Evolutionary conservation across 1,140 invertebrate genomes (phyloP).

Genomic region (Pissodes strobi): DNA sequence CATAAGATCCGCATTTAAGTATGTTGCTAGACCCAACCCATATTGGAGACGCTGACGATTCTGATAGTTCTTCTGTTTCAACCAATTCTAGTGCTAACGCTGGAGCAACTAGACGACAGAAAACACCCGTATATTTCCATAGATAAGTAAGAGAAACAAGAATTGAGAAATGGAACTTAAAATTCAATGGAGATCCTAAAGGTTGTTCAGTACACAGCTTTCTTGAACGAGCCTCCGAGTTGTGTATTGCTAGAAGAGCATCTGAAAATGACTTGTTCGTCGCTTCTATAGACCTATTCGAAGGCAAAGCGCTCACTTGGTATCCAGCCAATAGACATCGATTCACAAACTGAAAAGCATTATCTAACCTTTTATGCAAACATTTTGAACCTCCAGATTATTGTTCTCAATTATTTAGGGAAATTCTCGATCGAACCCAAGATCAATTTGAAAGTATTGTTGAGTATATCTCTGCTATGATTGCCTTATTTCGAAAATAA

Average conservation of each 20-base stretch:
- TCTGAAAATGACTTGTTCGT: constrained; percentile 32
- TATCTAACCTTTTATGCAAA: background rate
- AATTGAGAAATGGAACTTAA: constrained; percentile 17
- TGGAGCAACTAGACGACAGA: too few species aligned
- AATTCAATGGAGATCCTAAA: constrained; percentile 10
- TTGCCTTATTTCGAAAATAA: too few species aligned
- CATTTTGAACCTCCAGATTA: constrained; percentile 27
- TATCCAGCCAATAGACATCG: background rate
- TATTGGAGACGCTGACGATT: too few species aligned
- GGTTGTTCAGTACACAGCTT: constrained; percentile 12
- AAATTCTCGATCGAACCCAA: constrained; percentile 32
- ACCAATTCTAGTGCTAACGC: too few species aligned
- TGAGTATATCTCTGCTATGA: background rate
- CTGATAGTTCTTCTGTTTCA: too few species aligned
- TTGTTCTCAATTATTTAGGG: constrained; percentile 4
- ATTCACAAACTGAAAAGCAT: background rate
- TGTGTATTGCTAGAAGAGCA: constrained; percentile 21
- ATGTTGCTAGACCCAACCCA: background rate
- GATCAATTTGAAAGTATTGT: constrained; percentile 20
- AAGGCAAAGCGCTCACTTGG: constrained; percentile 9
- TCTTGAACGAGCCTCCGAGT: constrained; percentile 11
- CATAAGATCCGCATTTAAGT: background rate
- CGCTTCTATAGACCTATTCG: constrained; percentile 46
- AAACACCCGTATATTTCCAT: too few species aligned
- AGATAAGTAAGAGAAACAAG: too few species aligned